Percentiles rank a stretch among this genome's conserved stretches.
Conservation (phyloP, 1,140 invertebrate genomes). For the Drosophila persimilis region DNA sequence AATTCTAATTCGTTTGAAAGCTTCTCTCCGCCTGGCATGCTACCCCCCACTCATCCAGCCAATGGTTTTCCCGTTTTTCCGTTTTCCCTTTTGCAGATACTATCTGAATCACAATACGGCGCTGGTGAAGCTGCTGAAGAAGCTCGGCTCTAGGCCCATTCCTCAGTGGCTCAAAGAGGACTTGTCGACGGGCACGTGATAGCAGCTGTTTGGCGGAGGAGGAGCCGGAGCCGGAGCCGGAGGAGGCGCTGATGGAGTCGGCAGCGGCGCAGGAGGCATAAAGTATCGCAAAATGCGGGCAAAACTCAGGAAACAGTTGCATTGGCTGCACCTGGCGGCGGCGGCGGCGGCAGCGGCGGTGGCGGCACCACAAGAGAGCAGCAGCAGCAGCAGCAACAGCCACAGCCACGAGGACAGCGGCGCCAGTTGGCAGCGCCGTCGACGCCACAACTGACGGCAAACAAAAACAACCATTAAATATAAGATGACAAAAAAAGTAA, state of each 20-base stretch:
- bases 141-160: constrained; percentile 90
- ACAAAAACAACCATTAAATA: constrained; percentile 15
- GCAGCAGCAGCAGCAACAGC: constrained; percentile 4
- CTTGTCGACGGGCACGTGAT: constrained; percentile 85
- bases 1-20: constrained; percentile 38
- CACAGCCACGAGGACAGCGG: constrained; percentile 2
- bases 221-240: constrained; percentile 4
- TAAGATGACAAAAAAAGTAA: constrained; percentile 29
- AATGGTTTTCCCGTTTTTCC: constrained; percentile 21
- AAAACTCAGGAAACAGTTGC: constrained; percentile 80
- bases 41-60: constrained; percentile 9
- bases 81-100: constrained; percentile 85
- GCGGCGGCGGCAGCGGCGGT: not conserved
- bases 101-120: constrained; percentile 97
- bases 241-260: not conserved
- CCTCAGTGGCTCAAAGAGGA: constrained; percentile 97
- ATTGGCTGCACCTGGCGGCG: constrained; percentile 61
- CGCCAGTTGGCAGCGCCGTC: constrained; percentile 26
- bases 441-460: constrained; percentile 32
- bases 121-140: constrained; percentile 94
- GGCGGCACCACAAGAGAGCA: constrained; percentile 3
- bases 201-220: constrained; percentile 54
- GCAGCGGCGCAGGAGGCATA: constrained; percentile 48
- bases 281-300: constrained; percentile 78
- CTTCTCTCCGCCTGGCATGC: not conserved